Evolutionary conservation across 2,113 vertebrate genomes (phyloP), one percentile per base, ranked within the genome.

Genomic region (Corvus cornix): DNA sequence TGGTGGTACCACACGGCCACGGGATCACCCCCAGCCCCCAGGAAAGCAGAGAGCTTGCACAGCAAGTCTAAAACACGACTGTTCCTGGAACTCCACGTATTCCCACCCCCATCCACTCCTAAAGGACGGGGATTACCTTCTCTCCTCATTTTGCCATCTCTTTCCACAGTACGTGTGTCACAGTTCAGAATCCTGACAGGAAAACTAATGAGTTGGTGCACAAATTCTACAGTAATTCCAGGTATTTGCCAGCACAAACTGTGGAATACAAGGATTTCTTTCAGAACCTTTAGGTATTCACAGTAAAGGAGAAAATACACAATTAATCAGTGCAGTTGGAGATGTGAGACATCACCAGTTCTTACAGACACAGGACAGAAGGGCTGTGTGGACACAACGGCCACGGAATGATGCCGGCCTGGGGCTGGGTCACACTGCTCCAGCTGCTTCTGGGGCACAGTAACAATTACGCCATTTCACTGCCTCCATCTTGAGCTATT

Each of bases 21-120:
- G 0, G 56, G n/a, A 10, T 30, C 41, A n/a, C 4, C n/a, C 48
- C 18, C 64, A 33, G 58, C 7, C 64, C 20, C 0, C 33, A 46
- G 20, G 15, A 60, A 16, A n/a, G 2, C 14, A 24, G 68, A 52
- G n/a, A 33, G 48, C 39, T n/a, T 8, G 5, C 72, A 46, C 5
- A 43, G 12, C 4, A 11, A 22, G 11, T 23, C 26, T 24, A 2
- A n/a, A 37, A 14, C 21, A 43, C 0, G 0, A 27, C 24, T 53
- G 1, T 11, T 74, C 41, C 78, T 60, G 27, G 53, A 60, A 62
- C 51, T 11, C 41, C 41, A 4, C 0, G 0, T 5, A 3, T 7
- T 39, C 31, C 31, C 55, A 35, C 1, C 56, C 41, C n/a, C 37
- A 58, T 3, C 60, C 17, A 27, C 64, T 76, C 10, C 3, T 44